Evolutionary conservation across 1,140 invertebrate species (phyloP), one percentile per base, ranked within the genome.

Genomic region (Zaprionus ornatus): DNA sequence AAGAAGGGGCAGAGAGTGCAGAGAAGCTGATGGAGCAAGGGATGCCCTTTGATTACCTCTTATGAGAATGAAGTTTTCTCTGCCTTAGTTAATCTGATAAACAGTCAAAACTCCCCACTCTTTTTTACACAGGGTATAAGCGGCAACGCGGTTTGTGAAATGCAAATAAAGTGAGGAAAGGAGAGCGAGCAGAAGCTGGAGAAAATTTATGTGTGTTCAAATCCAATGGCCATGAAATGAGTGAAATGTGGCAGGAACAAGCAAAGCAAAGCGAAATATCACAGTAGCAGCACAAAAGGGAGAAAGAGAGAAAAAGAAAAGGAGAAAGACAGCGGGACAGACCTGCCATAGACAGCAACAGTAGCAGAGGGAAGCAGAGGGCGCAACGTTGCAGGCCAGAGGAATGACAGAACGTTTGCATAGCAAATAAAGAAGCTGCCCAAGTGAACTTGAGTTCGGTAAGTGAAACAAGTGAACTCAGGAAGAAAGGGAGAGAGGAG

Each of bases 221-320:
- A 73, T 73, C 55, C 29, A 69, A 72, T 76, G 68, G 52, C 60
- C 77, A 69, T 76, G 68, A 76, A 79, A 79, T 79, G 69, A 66
- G 54, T 70, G 62, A 79, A 75, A 55, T 65, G 63, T 54, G 57
- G 57, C 40, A 66, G 40, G 21, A 61, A 37, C 29, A 48, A 62
- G 64, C 37, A 55, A 37, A 65, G 23, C 54, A 42, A 72, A 65
- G 23, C 29, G 9, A 45, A 37, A 37, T 15, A 37, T 37, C 13
- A 37, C 12, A 37, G 35, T 4, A 37, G 13, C 35, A 37, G 54
- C 1, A 40, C 15, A 48, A 29, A 57, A 54, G 2, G 10, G n/a
- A 15, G 12, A 25, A 50, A 35, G 27, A 35, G 10, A 35, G 7
- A 40, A 27, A 59, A 40, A 52, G 21, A 32, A 32, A 13, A 61